Evolutionary conservation across 2,888 invertebrate species (phyloP).

Genomic region (Eupithecia insigniata): DNA sequence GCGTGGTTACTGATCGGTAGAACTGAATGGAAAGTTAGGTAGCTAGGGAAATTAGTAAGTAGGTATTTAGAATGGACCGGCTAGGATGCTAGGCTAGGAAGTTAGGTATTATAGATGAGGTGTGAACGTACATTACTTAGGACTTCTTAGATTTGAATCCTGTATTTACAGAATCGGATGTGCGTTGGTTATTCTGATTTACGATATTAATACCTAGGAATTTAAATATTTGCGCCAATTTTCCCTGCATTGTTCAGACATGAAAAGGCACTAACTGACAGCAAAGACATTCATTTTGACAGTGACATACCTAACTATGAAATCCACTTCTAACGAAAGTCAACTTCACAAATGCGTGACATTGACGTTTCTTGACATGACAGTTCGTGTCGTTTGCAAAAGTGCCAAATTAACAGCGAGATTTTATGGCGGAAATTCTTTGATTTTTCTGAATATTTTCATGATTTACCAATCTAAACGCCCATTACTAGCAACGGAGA

Average conservation of each 20-base stretch:
- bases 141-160: neutral
- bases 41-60: too few species aligned
- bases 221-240: conserved; percentile 3
- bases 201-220: neutral
- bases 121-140: neutral
- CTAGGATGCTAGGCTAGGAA: neutral
- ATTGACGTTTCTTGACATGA: conserved; percentile 47
- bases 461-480: conserved; percentile 60
- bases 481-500: conserved; percentile 48
- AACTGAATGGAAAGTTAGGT: neutral
- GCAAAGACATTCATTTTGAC: neutral
- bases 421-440: conserved; percentile 59
- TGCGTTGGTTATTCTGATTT: neutral
- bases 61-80: neutral
- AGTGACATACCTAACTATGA: neutral
- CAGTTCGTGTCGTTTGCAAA: conserved; percentile 44
- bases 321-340: neutral
- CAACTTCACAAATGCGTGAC: neutral
- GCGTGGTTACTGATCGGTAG: neutral
- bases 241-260: neutral
- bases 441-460: conserved; percentile 62
- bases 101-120: neutral
- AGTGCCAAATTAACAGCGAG: conserved; percentile 45
- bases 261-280: neutral
- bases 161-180: neutral